A percentile compares a stretch with the other conserved stretches of the same genome.
Evolutionary conservation across 2,797 vertebrate genomes (phyloP).

Genomic region (Megaceryle alcyon): DNA sequence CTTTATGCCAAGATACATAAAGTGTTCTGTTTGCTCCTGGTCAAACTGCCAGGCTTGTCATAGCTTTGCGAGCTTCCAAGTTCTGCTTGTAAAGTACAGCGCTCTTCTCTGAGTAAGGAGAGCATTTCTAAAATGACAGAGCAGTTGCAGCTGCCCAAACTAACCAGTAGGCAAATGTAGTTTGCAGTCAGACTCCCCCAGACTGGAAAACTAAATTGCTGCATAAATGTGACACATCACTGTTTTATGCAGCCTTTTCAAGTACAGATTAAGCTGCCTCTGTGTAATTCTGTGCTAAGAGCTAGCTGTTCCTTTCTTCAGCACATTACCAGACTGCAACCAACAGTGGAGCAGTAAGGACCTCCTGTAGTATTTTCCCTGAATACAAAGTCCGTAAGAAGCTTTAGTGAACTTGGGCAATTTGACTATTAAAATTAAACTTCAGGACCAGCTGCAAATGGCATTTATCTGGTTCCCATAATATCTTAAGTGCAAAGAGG

Average conservation of each 20-base stretch:
- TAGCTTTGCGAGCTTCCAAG: slow-evolving; percentile 26
- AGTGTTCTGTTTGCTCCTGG: slow-evolving; percentile 46
- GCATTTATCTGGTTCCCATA: neutral
- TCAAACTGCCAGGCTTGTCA: slow-evolving; percentile 51
- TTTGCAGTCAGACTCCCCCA: slow-evolving; percentile 16
- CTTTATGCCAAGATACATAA: slow-evolving; percentile 56
- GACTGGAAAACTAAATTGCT: slow-evolving; percentile 20
- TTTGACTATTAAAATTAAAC: neutral
- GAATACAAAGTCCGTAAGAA: neutral
- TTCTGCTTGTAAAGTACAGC: slow-evolving; percentile 7
- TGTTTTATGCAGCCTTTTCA: slow-evolving; percentile 1
- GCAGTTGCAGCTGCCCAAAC: slow-evolving; percentile 7
- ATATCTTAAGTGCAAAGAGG: fast-evolving
- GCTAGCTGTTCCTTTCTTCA: neutral
- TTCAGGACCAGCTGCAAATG: neutral
- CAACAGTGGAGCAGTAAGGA: neutral
- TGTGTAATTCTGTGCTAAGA: neutral
- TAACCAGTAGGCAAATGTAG: slow-evolving; percentile 16
- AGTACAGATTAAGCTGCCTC: neutral
- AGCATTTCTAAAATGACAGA: neutral
- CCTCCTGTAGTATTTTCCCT: neutral
- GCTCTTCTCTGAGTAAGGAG: neutral
- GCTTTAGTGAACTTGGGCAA: neutral
- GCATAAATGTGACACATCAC: neutral
- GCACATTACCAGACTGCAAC: neutral